Evolutionary conservation across 2,888 invertebrate genomes (phyloP).

Genomic region (Gastrophysa polygoni): DNA sequence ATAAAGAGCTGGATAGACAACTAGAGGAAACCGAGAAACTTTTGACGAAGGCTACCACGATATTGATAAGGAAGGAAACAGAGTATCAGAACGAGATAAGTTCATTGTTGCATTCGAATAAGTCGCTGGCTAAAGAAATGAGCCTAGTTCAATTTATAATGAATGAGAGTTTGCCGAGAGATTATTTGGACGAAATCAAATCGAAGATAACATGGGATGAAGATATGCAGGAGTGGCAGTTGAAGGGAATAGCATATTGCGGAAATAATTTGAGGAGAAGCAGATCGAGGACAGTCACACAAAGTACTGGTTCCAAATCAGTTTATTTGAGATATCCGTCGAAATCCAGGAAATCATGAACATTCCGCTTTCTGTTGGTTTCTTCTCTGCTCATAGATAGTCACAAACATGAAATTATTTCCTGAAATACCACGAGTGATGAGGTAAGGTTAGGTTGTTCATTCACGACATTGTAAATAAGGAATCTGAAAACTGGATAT

Average conservation of each 20-base stretch:
- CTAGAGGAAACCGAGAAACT: constrained; percentile 80
- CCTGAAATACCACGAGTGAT: too few species aligned
- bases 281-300: neutral
- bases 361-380: too few species aligned
- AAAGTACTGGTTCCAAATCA: neutral
- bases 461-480: too few species aligned
- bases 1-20: constrained; percentile 86
- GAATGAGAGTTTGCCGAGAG: constrained; percentile 86
- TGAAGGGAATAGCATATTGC: constrained; percentile 94
- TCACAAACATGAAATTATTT: too few species aligned
- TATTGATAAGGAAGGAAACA: constrained; percentile 70
- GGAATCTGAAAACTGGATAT: too few species aligned
- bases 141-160: constrained; percentile 80
- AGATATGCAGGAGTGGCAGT: constrained; percentile 95
- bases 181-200: constrained; percentile 85
- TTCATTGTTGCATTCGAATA: constrained; percentile 69
- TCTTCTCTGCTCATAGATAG: too few species aligned
- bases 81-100: constrained; percentile 44
- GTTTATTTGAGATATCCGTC: constrained; percentile 19
- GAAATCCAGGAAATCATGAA: constrained; percentile 1
- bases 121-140: constrained; percentile 77
- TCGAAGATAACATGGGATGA: constrained; percentile 94
- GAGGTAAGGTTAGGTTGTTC: too few species aligned
- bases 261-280: constrained; percentile 75
- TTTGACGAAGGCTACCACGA: constrained; percentile 78